phyloP scores from a whole-genome alignment of 2,797 vertebrate species.

The Lagothrix lagotricha region DNA sequence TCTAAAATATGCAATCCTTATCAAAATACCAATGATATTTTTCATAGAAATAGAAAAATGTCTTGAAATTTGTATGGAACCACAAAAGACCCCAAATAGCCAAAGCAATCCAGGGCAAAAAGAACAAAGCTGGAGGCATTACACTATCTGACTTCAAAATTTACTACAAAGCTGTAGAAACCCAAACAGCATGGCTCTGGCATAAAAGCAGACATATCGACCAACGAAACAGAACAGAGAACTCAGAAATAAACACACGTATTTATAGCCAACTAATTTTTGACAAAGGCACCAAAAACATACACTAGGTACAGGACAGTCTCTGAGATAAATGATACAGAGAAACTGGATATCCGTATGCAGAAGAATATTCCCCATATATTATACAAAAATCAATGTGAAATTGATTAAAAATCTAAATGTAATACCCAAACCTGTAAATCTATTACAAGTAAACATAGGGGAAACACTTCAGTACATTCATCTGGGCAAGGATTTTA shows the following conservation, averaged over 20 bases:
- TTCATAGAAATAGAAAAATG: background rate
- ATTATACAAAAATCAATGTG: background rate
- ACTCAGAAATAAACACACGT: background rate
- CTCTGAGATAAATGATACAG: background rate
- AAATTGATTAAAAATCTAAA: background rate
- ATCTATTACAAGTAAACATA: background rate
- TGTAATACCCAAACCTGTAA: background rate
- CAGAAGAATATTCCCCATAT: background rate
- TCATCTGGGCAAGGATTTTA: background rate
- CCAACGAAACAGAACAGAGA: background rate
- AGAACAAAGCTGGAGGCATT: background rate
- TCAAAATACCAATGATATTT: background rate
- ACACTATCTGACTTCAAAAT: background rate
- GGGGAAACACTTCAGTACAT: background rate
- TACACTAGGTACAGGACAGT: background rate
- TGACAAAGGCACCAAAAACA: background rate
- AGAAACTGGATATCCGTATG: background rate
- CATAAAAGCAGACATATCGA: background rate
- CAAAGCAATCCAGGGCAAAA: background rate
- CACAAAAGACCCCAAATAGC: background rate
- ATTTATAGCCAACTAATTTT: background rate
- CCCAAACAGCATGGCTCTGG: background rate
- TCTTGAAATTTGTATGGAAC: background rate
- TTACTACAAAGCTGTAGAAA: background rate
- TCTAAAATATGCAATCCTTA: background rate